Evolutionary conservation across 2,113 vertebrate genomes (phyloP), one percentile per base, ranked within the genome.

Genomic region (Elanus axillaris): DNA sequence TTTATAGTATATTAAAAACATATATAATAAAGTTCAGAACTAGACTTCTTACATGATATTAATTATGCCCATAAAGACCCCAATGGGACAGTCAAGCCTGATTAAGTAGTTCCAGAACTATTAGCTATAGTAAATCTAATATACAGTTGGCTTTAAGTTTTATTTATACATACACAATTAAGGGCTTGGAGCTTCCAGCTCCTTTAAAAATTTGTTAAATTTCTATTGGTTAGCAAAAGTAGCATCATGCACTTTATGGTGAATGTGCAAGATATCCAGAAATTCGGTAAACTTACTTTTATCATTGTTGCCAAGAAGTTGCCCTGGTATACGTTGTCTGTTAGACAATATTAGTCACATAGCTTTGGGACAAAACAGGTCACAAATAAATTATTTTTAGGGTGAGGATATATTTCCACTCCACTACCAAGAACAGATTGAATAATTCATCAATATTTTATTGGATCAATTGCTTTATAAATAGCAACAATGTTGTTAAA

Each of bases 1-100:
- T 90, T 66, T 94, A 94, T 93, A 96, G 59, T 91, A 79, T 97
- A 96, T 97, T 98, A 97, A 98, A 96, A 96, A 92, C 60, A 73
- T 97, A 96, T 75, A 96, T 95, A 97, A 96, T 86, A 95, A 86
- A 75, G 53, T 96, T 76, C 66, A 95, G 79, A 96, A 88, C 9
- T 45, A 90, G 83, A 96, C 58, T 56, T 96, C 88, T 94, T 95
- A 93, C 69, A 62, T 87, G 29, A 48, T 96, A 97, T 89, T 97
- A 97, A 97, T 98, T 98, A 88, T 75, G 38, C 34, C 59, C 13
- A 7, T 72, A 91, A 90, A 81, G 73, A 91, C 72, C 77, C 80
- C 96, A 72, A 95, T 83, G 93, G 77, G 60, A 88, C 14, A 96
- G 63, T 94, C 80, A 91, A 58, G 68, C 13, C 25, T 90, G 87